A percentile compares a stretch with the other conserved stretches of the same genome.
These are phyloP conservation scores for Bhutanitis thaidina DNA, from an alignment of 2,888 invertebrate species.

Conservation along the genomic window DNA sequence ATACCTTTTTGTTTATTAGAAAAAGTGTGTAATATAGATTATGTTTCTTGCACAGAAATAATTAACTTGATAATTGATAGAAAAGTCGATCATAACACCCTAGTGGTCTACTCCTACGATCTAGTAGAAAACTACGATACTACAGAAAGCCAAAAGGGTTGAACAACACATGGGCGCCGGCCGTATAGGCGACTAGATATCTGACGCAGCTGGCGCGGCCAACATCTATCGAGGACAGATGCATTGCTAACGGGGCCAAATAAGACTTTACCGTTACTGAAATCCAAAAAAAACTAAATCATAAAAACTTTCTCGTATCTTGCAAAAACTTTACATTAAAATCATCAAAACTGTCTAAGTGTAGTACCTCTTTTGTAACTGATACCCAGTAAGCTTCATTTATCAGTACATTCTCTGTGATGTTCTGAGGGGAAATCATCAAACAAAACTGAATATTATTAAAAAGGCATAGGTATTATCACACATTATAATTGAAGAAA, in stretches of 20 bases:
- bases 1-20: constrained; percentile 60
- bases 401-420: constrained; percentile 96
- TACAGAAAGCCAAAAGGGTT: constrained; percentile 77
- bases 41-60: constrained; percentile 77
- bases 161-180: constrained; percentile 66
- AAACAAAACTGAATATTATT: constrained; percentile 76
- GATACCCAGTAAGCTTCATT: constrained; percentile 96
- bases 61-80: constrained; percentile 74
- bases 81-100: constrained; percentile 77
- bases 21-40: constrained; percentile 72
- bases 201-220: constrained; percentile 37
- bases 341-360: constrained; percentile 82
- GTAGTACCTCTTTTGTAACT: constrained; percentile 92
- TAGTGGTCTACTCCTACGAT: constrained; percentile 78
- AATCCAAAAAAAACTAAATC: constrained; percentile 77
- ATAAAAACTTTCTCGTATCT: constrained; percentile 77
- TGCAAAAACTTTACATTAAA: constrained; percentile 79
- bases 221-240: constrained; percentile 78
- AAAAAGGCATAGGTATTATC: constrained; percentile 49
- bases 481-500: constrained; percentile 27
- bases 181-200: constrained; percentile 44
- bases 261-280: constrained; percentile 79
- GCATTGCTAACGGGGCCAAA: constrained; percentile 81
- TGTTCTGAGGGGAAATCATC: constrained; percentile 91
- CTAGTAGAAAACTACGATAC: constrained; percentile 76